These are phyloP conservation scores for Eospalax fontanierii DNA, from an alignment of 2,797 vertebrate genomes.

Conservation along the genomic window DNA sequence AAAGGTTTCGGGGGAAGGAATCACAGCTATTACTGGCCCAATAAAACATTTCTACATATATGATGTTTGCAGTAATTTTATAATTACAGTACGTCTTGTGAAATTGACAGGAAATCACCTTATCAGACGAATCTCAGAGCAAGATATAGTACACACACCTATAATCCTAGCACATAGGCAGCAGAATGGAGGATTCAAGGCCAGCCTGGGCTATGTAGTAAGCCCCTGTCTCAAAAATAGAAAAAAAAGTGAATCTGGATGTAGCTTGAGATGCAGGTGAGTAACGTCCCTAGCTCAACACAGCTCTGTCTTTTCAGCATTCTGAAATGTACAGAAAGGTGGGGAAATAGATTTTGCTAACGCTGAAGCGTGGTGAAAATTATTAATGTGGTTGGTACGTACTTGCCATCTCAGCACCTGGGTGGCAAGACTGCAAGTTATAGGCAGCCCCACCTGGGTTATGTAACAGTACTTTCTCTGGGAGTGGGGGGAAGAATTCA, in stretches of 20 bases:
- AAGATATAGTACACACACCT: too few relatives aligned
- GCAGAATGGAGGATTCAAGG: neutral
- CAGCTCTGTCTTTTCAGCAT: neutral
- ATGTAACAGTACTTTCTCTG: neutral
- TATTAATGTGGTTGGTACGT: neutral
- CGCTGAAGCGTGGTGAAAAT: slow-evolving; percentile 11
- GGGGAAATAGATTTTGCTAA: neutral
- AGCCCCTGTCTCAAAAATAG: neutral
- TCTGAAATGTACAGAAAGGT: neutral
- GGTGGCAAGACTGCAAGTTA: neutral
- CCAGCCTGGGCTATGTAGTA: neutral
- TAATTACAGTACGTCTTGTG: neutral
- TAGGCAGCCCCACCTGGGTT: neutral
- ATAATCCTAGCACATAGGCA: neutral
- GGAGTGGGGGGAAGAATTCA: too few relatives aligned
- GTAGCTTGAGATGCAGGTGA: neutral
- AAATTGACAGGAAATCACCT: neutral
- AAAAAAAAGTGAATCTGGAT: neutral
- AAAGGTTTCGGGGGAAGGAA: neutral
- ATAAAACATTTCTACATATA: neutral
- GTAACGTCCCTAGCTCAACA: neutral
- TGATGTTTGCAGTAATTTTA: neutral
- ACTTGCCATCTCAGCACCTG: too few relatives aligned
- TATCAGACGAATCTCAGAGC: neutral
- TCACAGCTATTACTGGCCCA: neutral